phyloP scores from a whole-genome alignment of 1,140 invertebrate species.

The Cardiocondyla obscurior region DNA sequence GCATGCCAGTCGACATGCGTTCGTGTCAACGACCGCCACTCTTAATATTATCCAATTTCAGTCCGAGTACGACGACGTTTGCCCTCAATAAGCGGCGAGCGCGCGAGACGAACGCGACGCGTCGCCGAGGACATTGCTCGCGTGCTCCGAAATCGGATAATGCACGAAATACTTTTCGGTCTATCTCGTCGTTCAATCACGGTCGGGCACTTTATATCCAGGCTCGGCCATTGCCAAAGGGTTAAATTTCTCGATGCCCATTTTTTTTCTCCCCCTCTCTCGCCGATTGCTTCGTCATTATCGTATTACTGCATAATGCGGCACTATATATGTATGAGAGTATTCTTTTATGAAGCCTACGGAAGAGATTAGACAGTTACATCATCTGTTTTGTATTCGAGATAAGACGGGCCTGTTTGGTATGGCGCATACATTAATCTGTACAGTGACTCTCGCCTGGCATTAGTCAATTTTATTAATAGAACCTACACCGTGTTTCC shows the following conservation, averaged over 20 bases:
- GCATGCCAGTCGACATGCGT: slow-evolving; percentile 18
- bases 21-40: slow-evolving; percentile 71
- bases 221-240: background rate
- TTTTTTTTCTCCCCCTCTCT: no score
- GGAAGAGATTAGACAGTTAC: background rate
- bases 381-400: background rate
- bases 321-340: background rate
- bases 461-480: background rate
- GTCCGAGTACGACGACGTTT: slow-evolving; percentile 33
- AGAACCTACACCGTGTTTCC: background rate
- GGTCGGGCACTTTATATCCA: background rate
- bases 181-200: background rate
- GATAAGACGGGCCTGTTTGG: background rate
- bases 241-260: background rate
- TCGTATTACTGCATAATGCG: background rate
- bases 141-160: slow-evolving; percentile 21
- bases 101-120: slow-evolving; percentile 16
- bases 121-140: slow-evolving; percentile 11
- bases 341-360: background rate
- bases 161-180: slow-evolving; percentile 28
- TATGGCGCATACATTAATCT: background rate
- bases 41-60: slow-evolving; percentile 70
- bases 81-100: slow-evolving; percentile 57
- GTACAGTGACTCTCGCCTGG: background rate
- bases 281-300: background rate